Percentiles rank a stretch among this genome's conserved stretches.
These are phyloP conservation scores for Schizopygopsis malacanthus DNA, from an alignment of 2,797 vertebrate genomes.

Conservation along the genomic window DNA sequence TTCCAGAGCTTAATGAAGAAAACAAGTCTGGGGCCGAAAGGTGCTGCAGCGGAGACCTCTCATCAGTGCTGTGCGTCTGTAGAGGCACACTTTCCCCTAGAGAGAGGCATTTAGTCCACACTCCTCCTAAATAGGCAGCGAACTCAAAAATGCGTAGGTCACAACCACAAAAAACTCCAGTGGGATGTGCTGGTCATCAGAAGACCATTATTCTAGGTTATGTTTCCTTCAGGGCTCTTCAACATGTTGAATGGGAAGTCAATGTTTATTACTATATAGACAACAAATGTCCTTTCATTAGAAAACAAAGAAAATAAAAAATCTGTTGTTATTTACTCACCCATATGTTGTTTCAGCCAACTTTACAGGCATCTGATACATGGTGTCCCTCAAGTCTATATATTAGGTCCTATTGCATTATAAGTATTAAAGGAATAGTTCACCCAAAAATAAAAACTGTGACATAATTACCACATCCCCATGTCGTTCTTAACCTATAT, in stretches of 20 bases:
- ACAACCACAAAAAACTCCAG: background rate
- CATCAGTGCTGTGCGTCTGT: slow-evolving; percentile 25
- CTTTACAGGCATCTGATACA: background rate
- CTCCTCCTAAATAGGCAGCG: slow-evolving; percentile 19
- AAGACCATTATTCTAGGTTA: slow-evolving; percentile 10
- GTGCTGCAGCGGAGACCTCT: slow-evolving; percentile 7
- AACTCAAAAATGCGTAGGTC: slow-evolving; percentile 14
- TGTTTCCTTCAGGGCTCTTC: background rate
- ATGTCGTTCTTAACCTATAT: background rate
- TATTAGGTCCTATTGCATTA: background rate
- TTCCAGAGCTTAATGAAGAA: slow-evolving; percentile 27
- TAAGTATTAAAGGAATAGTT: background rate
- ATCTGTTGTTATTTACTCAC: background rate
- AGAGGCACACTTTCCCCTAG: slow-evolving; percentile 19
- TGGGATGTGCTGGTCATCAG: background rate
- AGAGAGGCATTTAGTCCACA: slow-evolving; percentile 30
- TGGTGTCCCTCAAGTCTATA: background rate
- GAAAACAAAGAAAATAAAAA: slow-evolving; percentile 2
- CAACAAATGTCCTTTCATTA: background rate
- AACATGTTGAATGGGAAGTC: background rate
- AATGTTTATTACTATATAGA: background rate
- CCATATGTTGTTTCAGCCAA: background rate
- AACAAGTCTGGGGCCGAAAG: slow-evolving; percentile 21
- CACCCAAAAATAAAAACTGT: too few species aligned
- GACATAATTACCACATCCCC: background rate